Base-by-base conservation (phyloP, 2,888 invertebrate species). In the Sphinx pinastri region DNA sequence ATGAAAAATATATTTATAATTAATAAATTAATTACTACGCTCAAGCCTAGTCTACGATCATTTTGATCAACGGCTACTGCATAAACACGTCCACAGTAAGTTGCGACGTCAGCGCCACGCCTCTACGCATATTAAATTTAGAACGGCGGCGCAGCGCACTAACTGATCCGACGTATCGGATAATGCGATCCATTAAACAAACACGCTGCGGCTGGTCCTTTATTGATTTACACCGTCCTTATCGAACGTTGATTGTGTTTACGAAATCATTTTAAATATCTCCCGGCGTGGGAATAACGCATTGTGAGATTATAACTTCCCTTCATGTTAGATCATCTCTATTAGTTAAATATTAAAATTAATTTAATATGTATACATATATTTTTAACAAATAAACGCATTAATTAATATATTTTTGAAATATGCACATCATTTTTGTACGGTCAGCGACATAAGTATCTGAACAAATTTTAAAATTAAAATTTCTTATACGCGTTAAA, bases 181-280 rank as follows among this genome's bases (percentile, higher is more conserved):
- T 77, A 77, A 77, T 77, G 73, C 72, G 70, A 57, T 74, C 73
- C 72, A 77, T 76, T 77, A 77, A 71, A 74, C 74, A 71, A 73
- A 77, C 77, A 77, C 70, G 74, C 70, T 68, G 72, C 72, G 58
- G 68, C 76, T 68, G 76, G 75, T 72, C 57, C 73, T 52, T 60
- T 69, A 69, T 69, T 69, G 51, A 60, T 63, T 69, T 69, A 63
- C 63, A 63, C 63, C 49, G 63, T 63, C 49, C 63, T 63, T 63
- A 63, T 49, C 63, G 16, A 49, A 47, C 16, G 19, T 13, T 63
- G 63, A 63, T 63, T 63, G 19, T 63, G 49, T 49, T 63, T 49
- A 63, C 63, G 63, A 49, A 63, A 63, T 16, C 19, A 63, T 63
- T 63, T 47, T 45, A 60, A 60, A 60, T 60, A 47, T 16, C 60